Evolutionary conservation across 2,797 vertebrate species (phyloP), one percentile per base, ranked within the genome.

Genomic region (Spheniscus humboldti): DNA sequence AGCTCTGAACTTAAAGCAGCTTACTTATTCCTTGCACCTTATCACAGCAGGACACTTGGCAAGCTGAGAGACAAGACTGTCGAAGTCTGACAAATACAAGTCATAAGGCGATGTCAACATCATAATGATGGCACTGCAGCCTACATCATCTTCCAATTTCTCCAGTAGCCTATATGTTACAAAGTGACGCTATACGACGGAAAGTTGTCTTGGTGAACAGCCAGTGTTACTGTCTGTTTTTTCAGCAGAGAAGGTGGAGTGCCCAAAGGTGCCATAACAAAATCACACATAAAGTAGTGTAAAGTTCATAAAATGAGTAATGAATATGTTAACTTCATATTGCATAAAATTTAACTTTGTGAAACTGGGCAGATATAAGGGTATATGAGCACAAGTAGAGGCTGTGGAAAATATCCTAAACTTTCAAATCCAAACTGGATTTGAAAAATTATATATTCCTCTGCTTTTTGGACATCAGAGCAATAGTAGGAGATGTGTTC

Each of bases 11-110:
- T 91, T 94, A 94, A 94, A 96, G 95, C 92, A 91, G 92, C 95
- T 96, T 95, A 94, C 67, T 87, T 94, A 86, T 57, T 96, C 53
- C 84, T 89, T 95, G 74, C 76, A 91, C 96, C 94, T 97, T 97
- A 96, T 96, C 96, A 57, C 76, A 68, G 85, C 81, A 74, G 90
- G 94, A 85, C 95, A 94, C 86, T 96, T 90, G 95, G 94, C 90
- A 95, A 94, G 57, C 92, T 90, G 75, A 77, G 94, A 88, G 80
- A 81, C 89, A 80, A 16, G 45, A 20, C 72, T 86, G 94, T 95
- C 89, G 82, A 53, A 60, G 48, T 83, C 81, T 96, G 89, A 97
- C 92, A 94, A 96, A 90, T 83, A 13, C 12, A 62, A 94, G 68
- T 86, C 92, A 67, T 81, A 90, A 88, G 90, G 64, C 7, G 1